Conservation (phyloP, 2,888 invertebrate genomes). For the Dryobota labecula region DNA sequence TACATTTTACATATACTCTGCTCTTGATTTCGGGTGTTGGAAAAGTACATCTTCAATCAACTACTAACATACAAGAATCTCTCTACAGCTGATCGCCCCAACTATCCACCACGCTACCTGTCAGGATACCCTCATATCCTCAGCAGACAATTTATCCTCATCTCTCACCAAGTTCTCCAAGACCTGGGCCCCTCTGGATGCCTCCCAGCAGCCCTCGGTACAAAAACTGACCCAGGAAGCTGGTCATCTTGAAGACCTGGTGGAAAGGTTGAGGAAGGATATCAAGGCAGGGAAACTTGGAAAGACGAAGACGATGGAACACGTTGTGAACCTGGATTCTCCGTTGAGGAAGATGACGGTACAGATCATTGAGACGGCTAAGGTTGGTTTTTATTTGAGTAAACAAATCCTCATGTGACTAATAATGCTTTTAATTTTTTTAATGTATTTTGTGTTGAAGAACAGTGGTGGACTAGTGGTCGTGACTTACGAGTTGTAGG, state of each 20-base stretch:
- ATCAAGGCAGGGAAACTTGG: constrained; percentile 71
- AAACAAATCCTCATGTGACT: not conserved
- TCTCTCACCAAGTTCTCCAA: constrained; percentile 68
- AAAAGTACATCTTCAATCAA: not conserved
- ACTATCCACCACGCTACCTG: constrained; percentile 76
- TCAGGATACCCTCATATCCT: constrained; percentile 73
- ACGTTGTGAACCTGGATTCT: constrained; percentile 75
- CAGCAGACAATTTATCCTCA: constrained; percentile 71
- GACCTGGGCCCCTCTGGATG: constrained; percentile 69
- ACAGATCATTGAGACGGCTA: constrained; percentile 78
- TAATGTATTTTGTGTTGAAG: not conserved
- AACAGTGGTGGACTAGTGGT: too few species aligned
- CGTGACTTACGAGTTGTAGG: too few species aligned
- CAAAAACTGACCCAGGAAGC: constrained; percentile 68
- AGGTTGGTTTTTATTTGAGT: constrained; percentile 68
- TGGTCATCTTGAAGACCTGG: constrained; percentile 63
- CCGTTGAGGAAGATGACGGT: constrained; percentile 77
- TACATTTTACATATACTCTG: not conserved
- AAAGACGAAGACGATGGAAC: constrained; percentile 67
- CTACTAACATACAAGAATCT: not conserved
- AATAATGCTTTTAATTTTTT: not conserved
- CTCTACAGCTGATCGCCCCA: constrained; percentile 77
- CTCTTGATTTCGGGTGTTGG: not conserved
- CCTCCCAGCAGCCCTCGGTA: constrained; percentile 62
- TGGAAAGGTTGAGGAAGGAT: constrained; percentile 71